phyloP scores from a whole-genome alignment of 2,113 vertebrate species.

The Odocoileus hemionus region DNA sequence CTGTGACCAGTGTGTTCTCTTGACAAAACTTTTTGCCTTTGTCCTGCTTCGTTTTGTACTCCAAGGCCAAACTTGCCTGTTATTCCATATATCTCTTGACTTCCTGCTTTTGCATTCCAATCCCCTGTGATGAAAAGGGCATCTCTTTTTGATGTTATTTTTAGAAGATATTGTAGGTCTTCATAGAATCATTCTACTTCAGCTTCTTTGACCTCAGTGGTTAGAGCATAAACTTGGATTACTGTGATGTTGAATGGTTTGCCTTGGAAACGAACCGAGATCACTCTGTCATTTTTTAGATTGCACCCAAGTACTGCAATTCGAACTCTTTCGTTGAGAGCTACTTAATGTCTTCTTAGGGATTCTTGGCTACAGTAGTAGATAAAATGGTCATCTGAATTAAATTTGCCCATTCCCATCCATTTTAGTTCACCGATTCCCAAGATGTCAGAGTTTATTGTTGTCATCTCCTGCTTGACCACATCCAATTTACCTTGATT shows the following conservation, averaged over 20 bases:
- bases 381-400: background rate
- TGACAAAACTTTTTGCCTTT: background rate
- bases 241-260: background rate
- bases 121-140: background rate
- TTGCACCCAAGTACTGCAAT: background rate
- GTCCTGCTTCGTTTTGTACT: background rate
- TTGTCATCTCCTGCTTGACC: background rate
- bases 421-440: background rate
- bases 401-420: background rate
- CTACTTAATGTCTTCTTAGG: background rate
- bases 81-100: background rate
- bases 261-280: background rate
- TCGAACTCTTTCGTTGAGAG: background rate
- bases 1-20: background rate
- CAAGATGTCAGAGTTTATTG: background rate
- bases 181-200: background rate
- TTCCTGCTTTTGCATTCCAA: background rate
- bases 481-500: background rate
- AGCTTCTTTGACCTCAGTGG: background rate
- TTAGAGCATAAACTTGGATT: background rate
- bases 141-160: background rate
- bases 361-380: background rate
- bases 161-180: background rate
- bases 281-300: background rate
- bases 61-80: background rate